phyloP scores from a whole-genome alignment of 2,888 invertebrate genomes.

The Oxytorus armatus region DNA sequence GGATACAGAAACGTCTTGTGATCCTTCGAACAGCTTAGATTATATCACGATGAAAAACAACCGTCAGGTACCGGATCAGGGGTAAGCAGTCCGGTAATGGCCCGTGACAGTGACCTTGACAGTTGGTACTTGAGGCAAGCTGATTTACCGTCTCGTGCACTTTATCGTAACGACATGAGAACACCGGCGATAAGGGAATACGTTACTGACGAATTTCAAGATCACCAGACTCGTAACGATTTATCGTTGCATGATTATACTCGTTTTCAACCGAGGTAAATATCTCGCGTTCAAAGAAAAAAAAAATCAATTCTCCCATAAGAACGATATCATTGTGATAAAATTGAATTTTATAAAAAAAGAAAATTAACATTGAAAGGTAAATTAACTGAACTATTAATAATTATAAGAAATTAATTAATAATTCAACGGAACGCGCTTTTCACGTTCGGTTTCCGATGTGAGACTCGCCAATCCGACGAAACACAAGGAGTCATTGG shows the following conservation, averaged over 20 bases:
- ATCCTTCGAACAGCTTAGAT: conserved; percentile 43
- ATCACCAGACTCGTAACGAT: conserved; percentile 10
- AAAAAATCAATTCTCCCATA: conserved; percentile 10
- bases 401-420: background rate
- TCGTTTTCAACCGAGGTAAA: conserved; percentile 54
- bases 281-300: background rate
- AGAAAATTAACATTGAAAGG: too few species aligned
- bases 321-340: too few species aligned
- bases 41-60: conserved; percentile 52
- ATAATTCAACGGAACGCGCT: conserved; percentile 27
- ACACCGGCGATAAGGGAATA: conserved; percentile 30
- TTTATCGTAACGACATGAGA: conserved; percentile 41
- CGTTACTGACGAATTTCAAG: conserved; percentile 16
- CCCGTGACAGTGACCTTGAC: conserved; percentile 74
- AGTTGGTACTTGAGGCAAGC: conserved; percentile 70
- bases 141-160: conserved; percentile 41
- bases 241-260: conserved; percentile 42
- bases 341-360: too few species aligned
- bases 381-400: background rate
- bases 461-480: conserved; percentile 87
- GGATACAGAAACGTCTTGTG: conserved; percentile 39
- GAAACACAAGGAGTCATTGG: conserved; percentile 86
- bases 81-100: conserved; percentile 72
- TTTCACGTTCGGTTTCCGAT: conserved; percentile 69
- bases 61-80: conserved; percentile 66